These are phyloP conservation scores for Pachyuromys duprasi DNA, from an alignment of 2,797 vertebrate genomes.

Conservation along the genomic window DNA sequence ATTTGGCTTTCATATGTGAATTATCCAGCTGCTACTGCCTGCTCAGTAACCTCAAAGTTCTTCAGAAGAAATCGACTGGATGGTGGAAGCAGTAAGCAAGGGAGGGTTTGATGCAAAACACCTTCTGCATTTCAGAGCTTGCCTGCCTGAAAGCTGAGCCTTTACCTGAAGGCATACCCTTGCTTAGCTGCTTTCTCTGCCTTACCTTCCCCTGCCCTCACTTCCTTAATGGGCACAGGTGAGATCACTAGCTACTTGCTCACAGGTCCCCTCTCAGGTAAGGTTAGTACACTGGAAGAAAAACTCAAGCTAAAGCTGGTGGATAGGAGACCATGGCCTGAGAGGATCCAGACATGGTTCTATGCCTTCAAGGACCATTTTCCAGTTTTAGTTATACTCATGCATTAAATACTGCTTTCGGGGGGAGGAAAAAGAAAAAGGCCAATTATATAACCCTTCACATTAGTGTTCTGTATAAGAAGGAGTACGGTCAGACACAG, in stretches of 20 bases:
- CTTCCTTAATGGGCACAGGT: neutral
- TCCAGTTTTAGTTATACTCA: neutral
- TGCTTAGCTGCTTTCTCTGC: neutral
- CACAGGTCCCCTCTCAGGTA: neutral
- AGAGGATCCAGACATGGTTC: neutral
- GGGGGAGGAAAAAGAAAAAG: neutral
- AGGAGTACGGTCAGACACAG: neutral
- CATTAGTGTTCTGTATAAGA: neutral
- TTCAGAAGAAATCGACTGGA: neutral
- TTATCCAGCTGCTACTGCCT: neutral
- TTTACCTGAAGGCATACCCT: neutral
- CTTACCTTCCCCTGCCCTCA: neutral
- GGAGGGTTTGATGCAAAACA: neutral
- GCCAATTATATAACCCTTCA: neutral
- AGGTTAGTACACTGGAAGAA: neutral
- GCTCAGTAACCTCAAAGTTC: neutral
- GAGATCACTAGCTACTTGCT: neutral
- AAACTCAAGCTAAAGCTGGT: neutral
- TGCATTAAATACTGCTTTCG: neutral
- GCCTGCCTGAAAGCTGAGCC: neutral
- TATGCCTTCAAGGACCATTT: neutral
- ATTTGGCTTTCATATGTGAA: neutral
- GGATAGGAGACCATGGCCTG: neutral
- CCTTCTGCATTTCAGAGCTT: neutral
- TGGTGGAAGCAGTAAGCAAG: neutral